Percentiles rank a stretch among this genome's conserved stretches.
These are phyloP conservation scores for Trypoxylus dichotomus DNA, from an alignment of 1,140 invertebrate genomes.

Conservation along the genomic window DNA sequence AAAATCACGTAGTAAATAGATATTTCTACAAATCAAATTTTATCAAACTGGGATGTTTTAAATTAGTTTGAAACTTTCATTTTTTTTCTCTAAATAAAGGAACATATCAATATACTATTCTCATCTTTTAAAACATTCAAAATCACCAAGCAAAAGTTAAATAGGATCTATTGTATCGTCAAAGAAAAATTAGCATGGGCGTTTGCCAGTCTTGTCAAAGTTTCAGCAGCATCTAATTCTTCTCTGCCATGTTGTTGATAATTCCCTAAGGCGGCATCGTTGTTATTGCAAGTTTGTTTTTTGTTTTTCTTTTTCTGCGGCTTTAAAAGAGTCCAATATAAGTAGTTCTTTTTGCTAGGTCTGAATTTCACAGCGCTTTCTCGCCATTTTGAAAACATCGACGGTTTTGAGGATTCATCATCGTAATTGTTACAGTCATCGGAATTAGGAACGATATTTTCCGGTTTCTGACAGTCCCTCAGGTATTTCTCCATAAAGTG, in stretches of 20 bases:
- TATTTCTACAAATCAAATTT: background rate
- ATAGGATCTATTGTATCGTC: slow-evolving; percentile 9
- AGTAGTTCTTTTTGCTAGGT: slow-evolving; percentile 66
- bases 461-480: slow-evolving; percentile 46
- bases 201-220: slow-evolving; percentile 61
- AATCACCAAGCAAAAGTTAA: too few relatives aligned
- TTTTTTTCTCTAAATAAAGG: background rate
- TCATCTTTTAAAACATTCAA: too few relatives aligned
- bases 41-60: background rate
- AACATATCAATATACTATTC: background rate
- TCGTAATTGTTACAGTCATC: slow-evolving; percentile 34
- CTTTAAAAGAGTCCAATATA: slow-evolving; percentile 57
- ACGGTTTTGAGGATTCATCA: slow-evolving; percentile 54
- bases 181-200: slow-evolving; percentile 33
- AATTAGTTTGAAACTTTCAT: background rate
- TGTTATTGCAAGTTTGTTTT: slow-evolving; percentile 24
- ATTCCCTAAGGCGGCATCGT: background rate
- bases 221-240: slow-evolving; percentile 71
- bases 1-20: background rate
- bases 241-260: slow-evolving; percentile 60
- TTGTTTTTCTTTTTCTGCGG: slow-evolving; percentile 43
- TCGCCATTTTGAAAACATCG: slow-evolving; percentile 67
- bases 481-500: slow-evolving; percentile 63
- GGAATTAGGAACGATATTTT: slow-evolving; percentile 38
- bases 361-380: slow-evolving; percentile 68